Base-by-base conservation (phyloP, 2,797 vertebrate species). In the Karalla daura region DNA sequence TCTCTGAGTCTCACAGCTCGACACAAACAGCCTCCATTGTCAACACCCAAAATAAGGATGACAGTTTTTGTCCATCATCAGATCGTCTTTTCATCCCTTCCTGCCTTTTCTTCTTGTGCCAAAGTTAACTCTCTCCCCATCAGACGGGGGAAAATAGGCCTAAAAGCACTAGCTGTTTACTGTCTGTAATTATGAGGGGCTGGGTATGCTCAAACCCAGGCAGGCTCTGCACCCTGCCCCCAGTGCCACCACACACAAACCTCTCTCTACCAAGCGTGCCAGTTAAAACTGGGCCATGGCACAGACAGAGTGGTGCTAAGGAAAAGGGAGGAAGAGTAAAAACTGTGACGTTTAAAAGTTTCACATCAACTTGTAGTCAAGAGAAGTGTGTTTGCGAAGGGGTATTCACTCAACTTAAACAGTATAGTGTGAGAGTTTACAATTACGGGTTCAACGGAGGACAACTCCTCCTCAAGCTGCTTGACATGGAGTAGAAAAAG, bases 161-260 rank as follows among this genome's bases (percentile, higher is more conserved):
- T 88, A 80, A 88, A 88, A 89, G 86, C 73, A 60, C 76, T 76
- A 80, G 79, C 88, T 91, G 88, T 91, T 90, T 89, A 91, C 87
- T 89, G 92, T 91, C 92, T 92, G 83, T 93, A 93, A 93, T 94
- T 94, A 94, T 88, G 86, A 91, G 88, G 86, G 89, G 91, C 84
- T 89, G 89, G 87, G 91, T 89, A 88, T 72, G 66, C 76, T 88
- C 74, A 84, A n/a, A 45, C 60, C 65, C 76, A 84, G 58, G 85
- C 74, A 28, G 84, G 81, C 75, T 77, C 74, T 81, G 75, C 84
- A 77, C 89, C 90, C 82, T 81, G 74, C 89, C 89, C 84, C 86
- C 87, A 83, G 68, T 78, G 86, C 80, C 80, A 89, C 88, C 86
- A 79, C 91, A 91, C 67, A 87, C 73, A 83, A 72, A 76, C 78